Evolutionary conservation across 2,797 vertebrate species (phyloP), one percentile per base, ranked within the genome.

Genomic region (Melanotaenia nigrans): DNA sequence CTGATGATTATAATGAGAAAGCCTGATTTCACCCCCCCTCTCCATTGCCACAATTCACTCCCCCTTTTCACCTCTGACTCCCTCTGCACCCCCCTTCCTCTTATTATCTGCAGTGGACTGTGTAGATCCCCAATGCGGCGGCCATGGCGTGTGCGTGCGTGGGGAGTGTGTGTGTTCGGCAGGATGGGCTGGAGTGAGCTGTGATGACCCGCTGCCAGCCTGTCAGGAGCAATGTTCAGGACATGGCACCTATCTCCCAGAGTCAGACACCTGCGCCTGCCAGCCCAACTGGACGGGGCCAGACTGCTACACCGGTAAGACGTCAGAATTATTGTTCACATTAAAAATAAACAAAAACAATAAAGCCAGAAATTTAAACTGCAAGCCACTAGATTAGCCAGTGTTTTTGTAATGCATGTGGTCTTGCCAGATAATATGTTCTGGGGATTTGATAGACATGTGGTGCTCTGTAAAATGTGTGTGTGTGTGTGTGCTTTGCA

Each of bases 211-310:
- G 2, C 93, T 97, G 84, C 96, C 96, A 8, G 91, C 96, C 67
- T 98, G 97, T 90, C 96, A 97, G 92, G 96, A 97, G 68, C 97
- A 96, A 83, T 98, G 97, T 86, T 98, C 97, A 0, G 96, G 96
- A 25, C 97, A 98, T 0, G 97, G 97, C 6, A 96, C 96, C 71
- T 96, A 96, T 86, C 95, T 97, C 45, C 90, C 95, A 51, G 97
- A 97, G 9, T 92, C 95, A 2, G 96, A 96, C 22, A 81, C 95
- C 80, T 98, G 97, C 81, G 94, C 93, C 93, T 98, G 97, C 56
- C 96, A 98, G 67, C 96, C 96, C 0, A 97, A 96, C 86, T 98
- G 96, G 96, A 98, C 97, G 0, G 97, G 97, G 20, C 85, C 96
- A 0, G 97, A 98, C 94, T 98, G 97, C 71, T 97, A 96, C 81